Conservation (phyloP, 2,113 vertebrate species). For the Spilogale gracilis region DNA sequence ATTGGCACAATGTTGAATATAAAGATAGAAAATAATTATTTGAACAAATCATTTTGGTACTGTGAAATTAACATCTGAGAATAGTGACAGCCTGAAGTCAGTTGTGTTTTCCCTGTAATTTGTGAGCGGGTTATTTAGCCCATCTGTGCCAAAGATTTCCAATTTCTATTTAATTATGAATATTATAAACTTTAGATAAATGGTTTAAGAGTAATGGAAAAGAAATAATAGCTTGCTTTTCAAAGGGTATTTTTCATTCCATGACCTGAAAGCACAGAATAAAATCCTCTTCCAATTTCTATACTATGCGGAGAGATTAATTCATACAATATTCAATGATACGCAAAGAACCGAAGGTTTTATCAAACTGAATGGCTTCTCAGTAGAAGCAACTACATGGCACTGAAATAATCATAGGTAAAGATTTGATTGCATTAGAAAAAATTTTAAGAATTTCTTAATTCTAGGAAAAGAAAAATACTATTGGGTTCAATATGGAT, state of each 20-base stretch:
- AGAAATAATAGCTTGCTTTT: constrained; percentile 34
- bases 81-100: background rate
- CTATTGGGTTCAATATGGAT: background rate
- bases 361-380: background rate
- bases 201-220: constrained; percentile 3
- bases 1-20: background rate
- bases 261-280: constrained; percentile 28
- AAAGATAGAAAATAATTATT: constrained; percentile 46
- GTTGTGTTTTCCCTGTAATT: background rate
- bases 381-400: background rate
- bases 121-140: constrained; percentile 32
- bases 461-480: background rate
- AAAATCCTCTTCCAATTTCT: background rate
- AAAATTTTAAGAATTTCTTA: background rate
- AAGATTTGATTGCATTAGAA: background rate
- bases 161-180: constrained; percentile 54
- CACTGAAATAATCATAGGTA: constrained; percentile 2
- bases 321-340: background rate
- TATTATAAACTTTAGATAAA: constrained; percentile 42
- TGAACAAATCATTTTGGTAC: constrained; percentile 1
- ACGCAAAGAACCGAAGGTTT: background rate
- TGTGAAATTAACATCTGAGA: constrained; percentile 34
- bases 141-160: constrained; percentile 33
- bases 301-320: background rate
- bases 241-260: constrained; percentile 37